These are phyloP conservation scores for Drosophila formosana DNA, from an alignment of 2,888 invertebrate species.

Conservation along the genomic window DNA sequence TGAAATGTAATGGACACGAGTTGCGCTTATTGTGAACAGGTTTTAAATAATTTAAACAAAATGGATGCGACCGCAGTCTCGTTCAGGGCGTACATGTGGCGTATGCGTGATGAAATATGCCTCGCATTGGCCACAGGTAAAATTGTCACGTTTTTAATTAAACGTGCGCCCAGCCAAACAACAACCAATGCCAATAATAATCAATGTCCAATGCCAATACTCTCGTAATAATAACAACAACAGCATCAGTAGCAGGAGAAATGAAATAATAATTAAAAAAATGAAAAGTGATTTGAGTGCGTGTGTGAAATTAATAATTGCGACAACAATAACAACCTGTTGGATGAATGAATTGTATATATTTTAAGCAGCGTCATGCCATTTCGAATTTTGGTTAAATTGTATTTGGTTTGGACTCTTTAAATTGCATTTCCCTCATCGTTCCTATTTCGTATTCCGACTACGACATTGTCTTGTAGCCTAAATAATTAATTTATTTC, in stretches of 20 bases:
- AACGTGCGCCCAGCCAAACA: conserved; percentile 50
- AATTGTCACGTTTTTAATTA: conserved; percentile 81
- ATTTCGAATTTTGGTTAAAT: neutral
- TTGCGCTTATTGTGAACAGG: conserved; percentile 61
- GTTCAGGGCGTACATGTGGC: conserved; percentile 50
- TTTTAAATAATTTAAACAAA: conserved; percentile 67
- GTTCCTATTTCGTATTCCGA: neutral
- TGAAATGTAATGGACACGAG: conserved; percentile 66
- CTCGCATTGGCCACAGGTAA: conserved; percentile 66
- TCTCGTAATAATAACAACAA: conserved; percentile 27
- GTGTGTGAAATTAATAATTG: conserved; percentile 61
- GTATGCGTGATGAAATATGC: conserved; percentile 68
- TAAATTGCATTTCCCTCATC: neutral
- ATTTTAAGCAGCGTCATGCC: neutral
- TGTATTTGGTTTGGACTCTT: neutral
- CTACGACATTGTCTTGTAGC: conserved; percentile 32
- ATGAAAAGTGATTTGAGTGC: conserved; percentile 65
- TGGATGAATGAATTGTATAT: conserved; percentile 24
- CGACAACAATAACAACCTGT: conserved; percentile 54
- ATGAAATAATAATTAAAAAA: conserved; percentile 66
- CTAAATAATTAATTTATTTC: conserved; percentile 53
- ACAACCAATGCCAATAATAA: conserved; percentile 49
- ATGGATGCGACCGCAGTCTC: conserved; percentile 31
- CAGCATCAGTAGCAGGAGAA: conserved; percentile 24
- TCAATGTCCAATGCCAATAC: conserved; percentile 54